phyloP scores from a whole-genome alignment of 2,113 vertebrate genomes.

The Psilopsiagon aymara region DNA sequence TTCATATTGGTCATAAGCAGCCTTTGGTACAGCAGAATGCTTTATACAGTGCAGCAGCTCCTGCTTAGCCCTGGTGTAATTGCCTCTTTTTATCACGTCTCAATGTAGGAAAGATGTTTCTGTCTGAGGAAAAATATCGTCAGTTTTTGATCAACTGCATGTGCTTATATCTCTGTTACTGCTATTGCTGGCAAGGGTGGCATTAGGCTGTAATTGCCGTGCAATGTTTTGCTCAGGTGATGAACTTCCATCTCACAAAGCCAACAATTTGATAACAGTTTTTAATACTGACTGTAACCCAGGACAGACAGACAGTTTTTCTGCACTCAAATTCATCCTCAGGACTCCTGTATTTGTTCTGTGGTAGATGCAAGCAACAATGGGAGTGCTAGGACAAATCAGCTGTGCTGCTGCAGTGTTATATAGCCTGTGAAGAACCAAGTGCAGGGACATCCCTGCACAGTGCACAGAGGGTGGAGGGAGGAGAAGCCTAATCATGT shows the following conservation, averaged over 20 bases:
- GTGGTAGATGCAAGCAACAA: background rate
- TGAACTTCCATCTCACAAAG: background rate
- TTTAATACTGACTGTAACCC: background rate
- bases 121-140: background rate
- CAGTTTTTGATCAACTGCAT: background rate
- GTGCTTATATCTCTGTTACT: background rate
- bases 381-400: background rate
- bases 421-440: background rate
- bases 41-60: constrained; percentile 30
- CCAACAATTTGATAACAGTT: background rate
- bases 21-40: constrained; percentile 40
- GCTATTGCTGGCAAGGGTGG: background rate
- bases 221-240: background rate
- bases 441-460: background rate
- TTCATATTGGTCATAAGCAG: constrained; percentile 75
- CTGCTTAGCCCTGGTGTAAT: constrained; percentile 53
- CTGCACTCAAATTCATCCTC: background rate
- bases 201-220: fast-evolving
- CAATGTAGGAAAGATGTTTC: background rate
- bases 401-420: background rate
- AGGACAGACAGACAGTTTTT: background rate
- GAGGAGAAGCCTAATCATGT: background rate
- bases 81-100: constrained; percentile 30
- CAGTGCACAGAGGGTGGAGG: background rate
- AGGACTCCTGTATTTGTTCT: background rate